Percentiles rank a stretch among this genome's conserved stretches.
Evolutionary conservation across 2,797 vertebrate species (phyloP).

Genomic region (Thamnophis elegans): DNA sequence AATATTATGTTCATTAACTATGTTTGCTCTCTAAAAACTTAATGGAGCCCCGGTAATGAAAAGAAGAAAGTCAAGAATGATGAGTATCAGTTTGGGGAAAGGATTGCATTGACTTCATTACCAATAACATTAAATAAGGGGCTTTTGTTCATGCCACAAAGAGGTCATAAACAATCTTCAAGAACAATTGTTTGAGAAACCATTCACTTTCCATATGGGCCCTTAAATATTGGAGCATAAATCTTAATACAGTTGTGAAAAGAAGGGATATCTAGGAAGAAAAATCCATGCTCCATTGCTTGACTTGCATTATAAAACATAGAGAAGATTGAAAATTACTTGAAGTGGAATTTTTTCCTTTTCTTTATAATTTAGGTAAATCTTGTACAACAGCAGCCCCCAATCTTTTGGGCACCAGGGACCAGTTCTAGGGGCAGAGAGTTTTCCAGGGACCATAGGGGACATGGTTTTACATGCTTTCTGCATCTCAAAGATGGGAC

Average conservation of each 20-base stretch:
- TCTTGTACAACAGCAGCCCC: neutral
- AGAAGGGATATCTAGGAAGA: neutral
- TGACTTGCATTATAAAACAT: neutral
- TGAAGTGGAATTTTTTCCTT: neutral
- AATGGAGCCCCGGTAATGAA: constrained; percentile 47
- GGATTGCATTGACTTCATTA: constrained; percentile 29
- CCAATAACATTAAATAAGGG: constrained; percentile 27
- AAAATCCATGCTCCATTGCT: neutral
- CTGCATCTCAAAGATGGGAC: no score
- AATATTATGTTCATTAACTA: constrained; percentile 29
- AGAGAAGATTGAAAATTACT: neutral
- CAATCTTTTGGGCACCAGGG: no score
- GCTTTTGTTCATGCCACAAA: constrained; percentile 30
- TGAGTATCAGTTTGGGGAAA: constrained; percentile 29
- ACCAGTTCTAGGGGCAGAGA: no score
- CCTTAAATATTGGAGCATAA: neutral
- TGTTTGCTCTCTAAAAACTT: constrained; percentile 50
- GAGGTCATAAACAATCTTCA: constrained; percentile 22
- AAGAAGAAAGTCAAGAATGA: constrained; percentile 4
- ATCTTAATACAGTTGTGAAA: neutral
- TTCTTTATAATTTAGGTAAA: constrained; percentile 7
- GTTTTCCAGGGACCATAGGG: no score
- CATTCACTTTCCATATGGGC: neutral
- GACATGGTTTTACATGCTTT: no score
- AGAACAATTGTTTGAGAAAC: neutral